Percentiles rank a stretch among this genome's conserved stretches.
phyloP scores from a whole-genome alignment of 2,797 vertebrate species.

The Dromococcyx pavoninus region DNA sequence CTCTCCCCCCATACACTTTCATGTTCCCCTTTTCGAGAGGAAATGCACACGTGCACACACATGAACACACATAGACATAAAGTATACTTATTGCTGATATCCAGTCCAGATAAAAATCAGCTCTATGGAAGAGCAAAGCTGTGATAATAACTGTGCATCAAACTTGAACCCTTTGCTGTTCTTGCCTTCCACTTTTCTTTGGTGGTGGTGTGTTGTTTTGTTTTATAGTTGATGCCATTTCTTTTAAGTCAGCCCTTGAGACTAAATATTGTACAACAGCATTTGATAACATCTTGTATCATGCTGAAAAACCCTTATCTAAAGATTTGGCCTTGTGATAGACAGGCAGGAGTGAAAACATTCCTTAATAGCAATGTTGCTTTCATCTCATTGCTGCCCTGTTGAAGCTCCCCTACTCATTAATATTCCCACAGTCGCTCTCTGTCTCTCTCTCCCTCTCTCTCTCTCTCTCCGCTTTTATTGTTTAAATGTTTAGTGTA shows the following conservation, averaged over 20 bases:
- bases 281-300: conserved; percentile 86
- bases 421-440: conserved; percentile 49
- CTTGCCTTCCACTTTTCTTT: conserved; percentile 44
- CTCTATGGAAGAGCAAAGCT: conserved; percentile 47
- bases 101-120: conserved; percentile 73
- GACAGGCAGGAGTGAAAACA: conserved; percentile 77
- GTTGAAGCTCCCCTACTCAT: conserved; percentile 40
- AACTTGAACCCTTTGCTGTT: conserved; percentile 11
- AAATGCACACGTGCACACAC: not conserved
- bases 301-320: conserved; percentile 85
- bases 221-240: conserved; percentile 77
- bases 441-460: not conserved
- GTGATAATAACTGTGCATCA: conserved; percentile 55
- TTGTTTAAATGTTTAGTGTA: conserved; percentile 65
- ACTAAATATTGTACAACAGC: conserved; percentile 81
- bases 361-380: conserved; percentile 67
- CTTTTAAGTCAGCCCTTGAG: conserved; percentile 84
- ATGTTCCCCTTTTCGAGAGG: not conserved
- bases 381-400: conserved; percentile 60
- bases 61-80: not conserved
- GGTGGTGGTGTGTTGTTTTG: conserved; percentile 70
- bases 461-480: not conserved
- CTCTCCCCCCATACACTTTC: not conserved
- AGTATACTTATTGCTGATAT: conserved; percentile 64
- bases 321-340: conserved; percentile 81